These are phyloP conservation scores for Percopsis transmontana DNA, from an alignment of 2,113 vertebrate species.

Conservation along the genomic window DNA sequence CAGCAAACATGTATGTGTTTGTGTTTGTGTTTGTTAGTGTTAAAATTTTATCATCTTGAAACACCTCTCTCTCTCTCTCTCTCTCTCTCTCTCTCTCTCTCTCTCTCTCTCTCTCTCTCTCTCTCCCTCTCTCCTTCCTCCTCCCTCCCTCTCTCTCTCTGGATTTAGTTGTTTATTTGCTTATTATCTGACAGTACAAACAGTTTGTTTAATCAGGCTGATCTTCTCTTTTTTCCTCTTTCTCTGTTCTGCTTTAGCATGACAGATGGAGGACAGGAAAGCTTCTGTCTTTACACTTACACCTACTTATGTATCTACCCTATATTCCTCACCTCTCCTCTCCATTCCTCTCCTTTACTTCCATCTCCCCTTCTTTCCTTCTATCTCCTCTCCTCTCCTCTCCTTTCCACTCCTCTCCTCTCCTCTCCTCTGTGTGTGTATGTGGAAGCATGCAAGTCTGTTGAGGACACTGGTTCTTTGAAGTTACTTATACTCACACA, in stretches of 20 bases:
- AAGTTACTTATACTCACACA: not conserved
- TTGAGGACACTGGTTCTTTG: not conserved
- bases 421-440: not conserved
- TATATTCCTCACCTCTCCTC: not conserved
- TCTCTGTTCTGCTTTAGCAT: not conserved
- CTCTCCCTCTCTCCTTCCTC: not conserved
- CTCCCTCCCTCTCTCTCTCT: not conserved
- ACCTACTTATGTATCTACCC: not conserved
- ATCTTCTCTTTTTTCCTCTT: not conserved
- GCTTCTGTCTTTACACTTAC: too few species aligned
- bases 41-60: not conserved
- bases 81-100: not conserved
- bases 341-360: not conserved
- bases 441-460: not conserved
- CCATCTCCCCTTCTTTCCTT: not conserved
- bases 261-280: too few species aligned
- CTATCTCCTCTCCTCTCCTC: not conserved
- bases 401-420: not conserved
- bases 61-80: not conserved
- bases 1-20: slow-evolving; percentile 40
- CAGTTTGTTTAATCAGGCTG: too few species aligned
- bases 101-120: not conserved
- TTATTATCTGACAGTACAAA: too few species aligned
- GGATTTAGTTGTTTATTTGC: too few species aligned
- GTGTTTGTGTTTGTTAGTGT: too few species aligned